Percentiles rank a stretch among this genome's conserved stretches.
Conservation (phyloP, 2,113 vertebrate genomes). For the Cheirogaleus medius region DNA sequence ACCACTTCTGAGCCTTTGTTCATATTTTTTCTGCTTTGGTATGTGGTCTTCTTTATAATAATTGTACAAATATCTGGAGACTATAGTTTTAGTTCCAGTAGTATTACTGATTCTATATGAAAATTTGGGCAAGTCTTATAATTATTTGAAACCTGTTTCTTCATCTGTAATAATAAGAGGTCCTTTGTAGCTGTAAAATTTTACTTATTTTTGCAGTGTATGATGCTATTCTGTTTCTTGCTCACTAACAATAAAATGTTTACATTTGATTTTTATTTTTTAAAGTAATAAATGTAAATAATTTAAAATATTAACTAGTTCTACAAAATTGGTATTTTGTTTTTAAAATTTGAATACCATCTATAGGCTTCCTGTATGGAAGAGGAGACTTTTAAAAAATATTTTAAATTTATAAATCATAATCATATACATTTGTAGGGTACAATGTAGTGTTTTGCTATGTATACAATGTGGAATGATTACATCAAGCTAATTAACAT, state of each 20-base stretch:
- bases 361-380: not conserved
- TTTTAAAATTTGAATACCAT: not conserved
- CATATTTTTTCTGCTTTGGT: not conserved
- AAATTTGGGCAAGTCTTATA: constrained; percentile 2
- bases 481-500: not conserved
- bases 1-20: constrained; percentile 3
- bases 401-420: not conserved
- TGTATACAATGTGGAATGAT: not conserved
- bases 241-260: constrained; percentile 23
- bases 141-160: constrained; percentile 34
- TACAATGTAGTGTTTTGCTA: not conserved
- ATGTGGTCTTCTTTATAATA: not conserved
- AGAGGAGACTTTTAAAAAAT: not conserved
- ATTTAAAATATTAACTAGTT: constrained; percentile 16
- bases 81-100: not conserved
- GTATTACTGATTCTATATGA: not conserved
- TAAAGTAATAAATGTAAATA: constrained; percentile 3
- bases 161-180: constrained; percentile 33
- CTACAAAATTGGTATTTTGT: not conserved
- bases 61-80: not conserved
- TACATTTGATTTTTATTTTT: not conserved
- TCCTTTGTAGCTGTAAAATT: constrained; percentile 16
- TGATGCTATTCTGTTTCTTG: constrained; percentile 19
- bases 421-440: not conserved
- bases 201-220: not conserved